Evolutionary conservation across 2,113 vertebrate genomes (phyloP).

Genomic region (Laterallus jamaicensis): DNA sequence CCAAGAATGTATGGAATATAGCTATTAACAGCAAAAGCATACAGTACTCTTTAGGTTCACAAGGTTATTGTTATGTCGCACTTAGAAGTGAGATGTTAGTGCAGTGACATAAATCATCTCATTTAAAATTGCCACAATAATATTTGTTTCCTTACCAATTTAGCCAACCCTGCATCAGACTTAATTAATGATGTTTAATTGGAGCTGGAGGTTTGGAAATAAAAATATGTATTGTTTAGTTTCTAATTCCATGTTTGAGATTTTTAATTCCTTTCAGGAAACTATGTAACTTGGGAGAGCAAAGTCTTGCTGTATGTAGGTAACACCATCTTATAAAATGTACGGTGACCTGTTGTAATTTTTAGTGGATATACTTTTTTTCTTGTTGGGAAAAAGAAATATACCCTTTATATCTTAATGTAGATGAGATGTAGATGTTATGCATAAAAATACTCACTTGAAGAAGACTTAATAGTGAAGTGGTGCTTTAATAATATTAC

Average conservation of each 20-base stretch:
- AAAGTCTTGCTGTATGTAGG: not conserved
- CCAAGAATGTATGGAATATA: not conserved
- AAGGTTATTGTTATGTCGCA: not conserved
- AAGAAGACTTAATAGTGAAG: not conserved
- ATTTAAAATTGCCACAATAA: not conserved
- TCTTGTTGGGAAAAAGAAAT: not conserved
- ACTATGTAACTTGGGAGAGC: not conserved
- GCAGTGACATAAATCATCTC: not conserved
- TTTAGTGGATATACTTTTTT: not conserved
- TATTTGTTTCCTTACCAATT: not conserved
- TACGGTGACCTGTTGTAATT: not conserved
- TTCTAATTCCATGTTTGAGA: not conserved
- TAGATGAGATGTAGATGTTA: not conserved
- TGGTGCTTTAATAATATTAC: not conserved
- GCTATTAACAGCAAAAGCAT: not conserved
- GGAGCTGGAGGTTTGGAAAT: not conserved
- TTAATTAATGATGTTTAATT: not conserved
- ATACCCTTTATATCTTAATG: not conserved
- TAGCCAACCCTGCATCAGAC: not conserved
- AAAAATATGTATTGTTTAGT: not conserved
- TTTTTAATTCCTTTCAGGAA: not conserved
- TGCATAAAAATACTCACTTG: not conserved
- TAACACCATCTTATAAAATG: not conserved
- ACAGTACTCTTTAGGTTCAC: not conserved
- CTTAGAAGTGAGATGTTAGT: not conserved